phyloP scores from a whole-genome alignment of 1,140 invertebrate genomes.

The Philopotamus ludificatus region DNA sequence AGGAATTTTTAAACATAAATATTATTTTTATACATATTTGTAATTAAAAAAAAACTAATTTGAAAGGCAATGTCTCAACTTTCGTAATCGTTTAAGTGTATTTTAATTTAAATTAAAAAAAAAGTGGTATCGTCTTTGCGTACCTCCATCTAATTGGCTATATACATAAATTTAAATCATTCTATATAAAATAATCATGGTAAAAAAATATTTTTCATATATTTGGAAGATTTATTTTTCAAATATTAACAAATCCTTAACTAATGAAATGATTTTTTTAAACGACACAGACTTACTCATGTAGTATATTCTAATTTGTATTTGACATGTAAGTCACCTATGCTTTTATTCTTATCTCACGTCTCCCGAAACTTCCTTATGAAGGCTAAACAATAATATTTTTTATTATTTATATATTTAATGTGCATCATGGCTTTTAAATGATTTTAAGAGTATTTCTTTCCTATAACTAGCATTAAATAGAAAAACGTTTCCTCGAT shows the following conservation, averaged over 20 bases:
- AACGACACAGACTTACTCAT: conserved; percentile 10
- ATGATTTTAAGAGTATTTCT: conserved; percentile 34
- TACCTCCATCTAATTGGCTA: conserved; percentile 41
- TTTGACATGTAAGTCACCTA: conserved; percentile 34
- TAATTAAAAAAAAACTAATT: conserved; percentile 1
- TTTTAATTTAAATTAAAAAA: no score
- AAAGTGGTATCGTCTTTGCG: conserved; percentile 43
- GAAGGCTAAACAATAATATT: conserved; percentile 26
- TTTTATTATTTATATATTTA: conserved; percentile 27
- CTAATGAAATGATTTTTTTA: not conserved
- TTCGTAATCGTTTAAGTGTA: conserved; percentile 39
- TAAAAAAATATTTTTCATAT: not conserved
- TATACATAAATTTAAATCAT: conserved; percentile 20
- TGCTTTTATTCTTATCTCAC: conserved; percentile 40
- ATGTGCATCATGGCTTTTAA: conserved; percentile 42
- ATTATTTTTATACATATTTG: not conserved
- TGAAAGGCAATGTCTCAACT: conserved; percentile 41
- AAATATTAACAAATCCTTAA: not conserved
- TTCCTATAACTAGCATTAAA: conserved; percentile 28
- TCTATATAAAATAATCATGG: not conserved
- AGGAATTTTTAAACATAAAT: not conserved
- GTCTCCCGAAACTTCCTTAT: conserved; percentile 31
- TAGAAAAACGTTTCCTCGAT: conserved; percentile 32
- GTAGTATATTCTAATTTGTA: conserved; percentile 16
- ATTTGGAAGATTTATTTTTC: conserved; percentile 16